Evolutionary conservation across 2,888 invertebrate species (phyloP), one percentile per base, ranked within the genome.

Genomic region (Limnephilus auricula): DNA sequence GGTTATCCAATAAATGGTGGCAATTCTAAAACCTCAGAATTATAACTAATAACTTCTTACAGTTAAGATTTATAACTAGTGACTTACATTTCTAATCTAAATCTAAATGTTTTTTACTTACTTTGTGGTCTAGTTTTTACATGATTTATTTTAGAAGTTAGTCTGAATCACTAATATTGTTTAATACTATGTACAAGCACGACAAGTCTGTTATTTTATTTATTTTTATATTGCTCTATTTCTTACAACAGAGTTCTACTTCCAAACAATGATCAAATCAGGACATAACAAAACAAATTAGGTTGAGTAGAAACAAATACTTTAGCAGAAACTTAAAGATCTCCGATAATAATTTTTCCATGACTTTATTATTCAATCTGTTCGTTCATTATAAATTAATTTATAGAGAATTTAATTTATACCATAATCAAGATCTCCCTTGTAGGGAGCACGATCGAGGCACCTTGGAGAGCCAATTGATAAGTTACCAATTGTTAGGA

Each of bases 401-500:
- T 85, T 45, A 37, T 37, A 84, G n/a, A 88, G 34, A 45, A 45
- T 45, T 78, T 18, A 15, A 32, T 32, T 18, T n/a, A 13, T 25
- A 78, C 78, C 34, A 13, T n/a, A 10, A 88, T 88, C 87, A 18
- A 78, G 87, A 86, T 86, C 31, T 65, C 87, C 65, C 78, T 88
- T 34, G 32, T 34, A 88, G 78, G 87, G 79, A 45, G 87, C 88
- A 79, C 89, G 89, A 80, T 88, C 37, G 2, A 45, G 31, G 32
- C 50, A 45, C 86, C 50, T 88, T 31, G 87, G 25, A 79, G 30
- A 80, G 80, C 79, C 79, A 89, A 89, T 89, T 90, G 83, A 83
- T 83, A 65, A 82, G 32, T 89, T 50, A 34, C 80, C 30, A 89
- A 83, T 32, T 13, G 25, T 65, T 83, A n/a, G 45, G 83, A 83